Conservation (phyloP, 2,888 invertebrate species). For the Parelbella ahira region DNA sequence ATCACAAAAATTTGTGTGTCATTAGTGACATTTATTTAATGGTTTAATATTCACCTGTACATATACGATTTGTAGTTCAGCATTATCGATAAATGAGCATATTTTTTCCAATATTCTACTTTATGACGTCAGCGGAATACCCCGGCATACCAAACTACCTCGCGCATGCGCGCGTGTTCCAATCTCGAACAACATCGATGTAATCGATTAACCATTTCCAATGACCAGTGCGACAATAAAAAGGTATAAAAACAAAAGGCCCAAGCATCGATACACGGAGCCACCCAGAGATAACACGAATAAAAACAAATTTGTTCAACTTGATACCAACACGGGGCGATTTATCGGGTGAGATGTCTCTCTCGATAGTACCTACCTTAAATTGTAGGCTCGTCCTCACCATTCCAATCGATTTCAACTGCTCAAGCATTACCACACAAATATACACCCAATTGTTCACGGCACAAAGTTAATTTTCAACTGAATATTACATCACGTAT, state of each 20-base stretch:
- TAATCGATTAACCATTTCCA: slow-evolving; percentile 30
- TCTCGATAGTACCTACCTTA: slow-evolving; percentile 55
- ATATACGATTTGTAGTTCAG: too few species aligned
- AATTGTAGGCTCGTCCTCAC: slow-evolving; percentile 39
- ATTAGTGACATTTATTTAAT: too few species aligned
- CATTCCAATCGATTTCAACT: slow-evolving; percentile 17
- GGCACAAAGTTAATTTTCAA: not conserved
- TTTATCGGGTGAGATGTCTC: slow-evolving; percentile 71
- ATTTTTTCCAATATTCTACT: too few species aligned
- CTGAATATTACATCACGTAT: slow-evolving; percentile 9
- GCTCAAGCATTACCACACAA: not conserved
- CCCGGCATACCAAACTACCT: not conserved
- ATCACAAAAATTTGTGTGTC: too few species aligned
- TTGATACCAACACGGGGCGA: slow-evolving; percentile 62
- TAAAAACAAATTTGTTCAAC: slow-evolving; percentile 70
- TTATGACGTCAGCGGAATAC: too few species aligned
- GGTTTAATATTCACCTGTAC: too few species aligned
- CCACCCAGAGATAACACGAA: slow-evolving; percentile 73
- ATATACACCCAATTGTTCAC: slow-evolving; percentile 1
- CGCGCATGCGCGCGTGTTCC: not conserved
- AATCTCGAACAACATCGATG: slow-evolving; percentile 16
- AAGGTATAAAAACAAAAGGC: slow-evolving; percentile 31
- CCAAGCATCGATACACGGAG: slow-evolving; percentile 50
- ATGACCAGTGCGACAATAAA: slow-evolving; percentile 35
- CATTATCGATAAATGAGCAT: too few species aligned